Evolutionary conservation across 2,113 vertebrate species (phyloP).

Genomic region (Tonatia bakeri): DNA sequence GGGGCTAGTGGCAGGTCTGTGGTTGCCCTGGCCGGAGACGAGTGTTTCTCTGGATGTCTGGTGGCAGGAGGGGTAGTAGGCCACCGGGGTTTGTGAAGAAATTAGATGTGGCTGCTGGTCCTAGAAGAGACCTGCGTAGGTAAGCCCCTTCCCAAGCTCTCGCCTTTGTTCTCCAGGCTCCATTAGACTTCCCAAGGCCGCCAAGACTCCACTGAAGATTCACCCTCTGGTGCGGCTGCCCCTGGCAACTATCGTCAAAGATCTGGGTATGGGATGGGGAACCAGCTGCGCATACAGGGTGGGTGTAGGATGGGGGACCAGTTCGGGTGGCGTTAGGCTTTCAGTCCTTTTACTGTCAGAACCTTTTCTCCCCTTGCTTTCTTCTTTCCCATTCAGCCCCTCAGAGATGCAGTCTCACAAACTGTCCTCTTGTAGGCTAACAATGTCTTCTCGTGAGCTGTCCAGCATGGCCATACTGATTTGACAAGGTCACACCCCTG

Average conservation of each 20-base stretch:
- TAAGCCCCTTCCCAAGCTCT: background rate
- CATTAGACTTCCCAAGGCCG: conserved; percentile 91
- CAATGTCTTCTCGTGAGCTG: background rate
- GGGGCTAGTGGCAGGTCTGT: background rate
- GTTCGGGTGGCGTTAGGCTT: background rate
- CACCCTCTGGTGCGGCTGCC: conserved; percentile 86
- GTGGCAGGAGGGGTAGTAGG: background rate
- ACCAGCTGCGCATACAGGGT: background rate
- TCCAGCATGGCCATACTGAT: background rate
- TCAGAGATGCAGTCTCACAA: background rate
- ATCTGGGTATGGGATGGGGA: conserved; percentile 83
- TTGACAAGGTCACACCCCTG: background rate
- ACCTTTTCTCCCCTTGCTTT: background rate
- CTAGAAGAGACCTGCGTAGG: background rate
- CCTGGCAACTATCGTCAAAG: conserved; percentile 90
- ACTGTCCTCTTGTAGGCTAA: background rate
- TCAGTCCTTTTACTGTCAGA: background rate
- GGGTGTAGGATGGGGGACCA: background rate
- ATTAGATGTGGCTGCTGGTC: background rate
- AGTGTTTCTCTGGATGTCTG: background rate
- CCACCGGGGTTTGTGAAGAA: background rate
- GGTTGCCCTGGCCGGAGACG: background rate
- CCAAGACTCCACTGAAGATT: conserved; percentile 88
- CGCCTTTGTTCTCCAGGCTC: conserved; percentile 81
- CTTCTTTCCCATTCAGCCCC: background rate